These are phyloP conservation scores for Dryas iulia DNA, from an alignment of 1,140 invertebrate species.

Conservation along the genomic window DNA sequence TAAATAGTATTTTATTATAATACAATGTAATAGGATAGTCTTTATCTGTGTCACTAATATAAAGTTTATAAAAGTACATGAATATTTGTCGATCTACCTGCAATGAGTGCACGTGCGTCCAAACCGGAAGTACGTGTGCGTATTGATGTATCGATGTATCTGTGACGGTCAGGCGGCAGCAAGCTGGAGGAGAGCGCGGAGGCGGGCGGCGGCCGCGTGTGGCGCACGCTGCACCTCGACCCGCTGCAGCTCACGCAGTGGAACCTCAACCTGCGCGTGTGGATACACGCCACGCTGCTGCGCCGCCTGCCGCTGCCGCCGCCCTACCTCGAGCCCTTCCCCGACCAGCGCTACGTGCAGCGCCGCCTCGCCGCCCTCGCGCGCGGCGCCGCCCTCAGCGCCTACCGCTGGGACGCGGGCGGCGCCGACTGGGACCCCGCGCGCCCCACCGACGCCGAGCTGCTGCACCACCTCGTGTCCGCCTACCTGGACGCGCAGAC, in stretches of 20 bases:
- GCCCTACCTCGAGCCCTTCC: slow-evolving; percentile 45
- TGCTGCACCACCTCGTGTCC: slow-evolving; percentile 89
- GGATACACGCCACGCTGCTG: slow-evolving; percentile 82
- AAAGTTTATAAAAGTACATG: too few species aligned
- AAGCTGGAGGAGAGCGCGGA: slow-evolving; percentile 36
- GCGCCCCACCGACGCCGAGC: slow-evolving; percentile 87
- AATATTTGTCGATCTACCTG: too few species aligned
- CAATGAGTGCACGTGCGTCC: too few species aligned
- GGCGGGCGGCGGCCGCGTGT: slow-evolving; percentile 74
- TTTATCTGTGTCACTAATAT: too few species aligned
- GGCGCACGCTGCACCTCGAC: slow-evolving; percentile 83
- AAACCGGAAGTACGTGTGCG: too few species aligned
- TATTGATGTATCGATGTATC: too few species aligned
- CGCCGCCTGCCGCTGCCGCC: too few species aligned
- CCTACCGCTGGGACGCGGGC: slow-evolving; percentile 89
- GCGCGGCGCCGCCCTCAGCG: slow-evolving; percentile 88
- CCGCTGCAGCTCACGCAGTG: slow-evolving; percentile 83
- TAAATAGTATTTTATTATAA: too few species aligned
- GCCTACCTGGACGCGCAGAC: slow-evolving; percentile 85
- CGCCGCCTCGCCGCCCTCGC: slow-evolving; percentile 80
- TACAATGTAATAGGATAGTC: too few species aligned
- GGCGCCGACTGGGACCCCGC: slow-evolving; percentile 86
- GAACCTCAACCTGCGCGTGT: slow-evolving; percentile 86
- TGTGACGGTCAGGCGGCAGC: slow-evolving; percentile 24
- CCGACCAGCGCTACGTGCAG: slow-evolving; percentile 90